Conservation (phyloP, 2,113 vertebrate genomes). For the Lophura nycthemera region DNA sequence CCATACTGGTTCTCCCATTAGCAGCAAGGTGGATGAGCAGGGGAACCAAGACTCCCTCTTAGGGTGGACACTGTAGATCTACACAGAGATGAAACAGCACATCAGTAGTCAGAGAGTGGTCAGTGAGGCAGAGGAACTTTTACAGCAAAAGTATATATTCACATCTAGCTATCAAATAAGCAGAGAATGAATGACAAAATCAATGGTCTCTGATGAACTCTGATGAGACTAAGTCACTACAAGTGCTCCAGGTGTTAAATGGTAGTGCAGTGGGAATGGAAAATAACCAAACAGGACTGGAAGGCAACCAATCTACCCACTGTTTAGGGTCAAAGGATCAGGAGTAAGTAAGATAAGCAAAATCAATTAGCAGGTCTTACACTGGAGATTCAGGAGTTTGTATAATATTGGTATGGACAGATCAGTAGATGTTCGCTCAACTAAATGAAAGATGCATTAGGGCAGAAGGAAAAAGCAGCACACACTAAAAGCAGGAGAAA, state of each 20-base stretch:
- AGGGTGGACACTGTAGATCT: neutral
- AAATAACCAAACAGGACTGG: neutral
- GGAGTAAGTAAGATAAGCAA: neutral
- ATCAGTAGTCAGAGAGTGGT: rapidly evolving
- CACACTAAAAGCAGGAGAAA: neutral
- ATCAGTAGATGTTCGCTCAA: neutral
- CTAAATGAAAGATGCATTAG: neutral
- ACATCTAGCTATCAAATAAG: neutral
- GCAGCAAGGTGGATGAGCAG: neutral
- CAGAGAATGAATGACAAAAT: neutral
- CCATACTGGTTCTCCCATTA: neutral
- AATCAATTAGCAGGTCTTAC: neutral
- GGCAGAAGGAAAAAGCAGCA: neutral
- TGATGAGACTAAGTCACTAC: rapidly evolving
- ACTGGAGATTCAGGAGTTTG: neutral
- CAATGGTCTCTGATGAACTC: neutral
- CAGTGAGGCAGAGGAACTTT: neutral
- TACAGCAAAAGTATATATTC: neutral
- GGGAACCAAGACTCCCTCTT: neutral
- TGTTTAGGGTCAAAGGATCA: neutral
- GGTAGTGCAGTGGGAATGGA: neutral
- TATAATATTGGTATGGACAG: neutral
- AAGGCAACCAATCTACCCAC: neutral
- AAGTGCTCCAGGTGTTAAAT: neutral
- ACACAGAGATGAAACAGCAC: neutral